Conservation (phyloP, 2,797 vertebrate species). For the Danio albolineatus region DNA sequence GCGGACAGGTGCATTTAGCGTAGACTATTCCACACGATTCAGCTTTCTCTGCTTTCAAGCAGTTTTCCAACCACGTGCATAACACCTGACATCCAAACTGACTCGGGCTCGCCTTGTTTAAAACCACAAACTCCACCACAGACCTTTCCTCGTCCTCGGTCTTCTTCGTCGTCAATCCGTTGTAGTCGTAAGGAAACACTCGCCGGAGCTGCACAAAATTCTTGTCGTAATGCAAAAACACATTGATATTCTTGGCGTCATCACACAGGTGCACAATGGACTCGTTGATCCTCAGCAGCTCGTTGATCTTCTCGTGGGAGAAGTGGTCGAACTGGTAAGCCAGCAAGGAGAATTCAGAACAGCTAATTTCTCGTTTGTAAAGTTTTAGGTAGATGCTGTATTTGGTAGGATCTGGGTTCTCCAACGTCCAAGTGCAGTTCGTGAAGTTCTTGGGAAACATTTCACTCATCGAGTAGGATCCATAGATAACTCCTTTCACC, state of each 20-base stretch:
- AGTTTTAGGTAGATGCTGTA: conserved; percentile 99
- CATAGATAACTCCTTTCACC: conserved; percentile 99
- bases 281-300: conserved; percentile 95
- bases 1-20: conserved; percentile 98
- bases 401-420: conserved; percentile 99
- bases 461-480: conserved; percentile 99
- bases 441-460: conserved; percentile 99
- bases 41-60: conserved; percentile 96
- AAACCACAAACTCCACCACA: conserved; percentile 97
- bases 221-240: conserved; percentile 99
- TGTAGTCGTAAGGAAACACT: conserved; percentile 90
- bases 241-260: conserved; percentile 94
- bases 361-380: conserved; percentile 98
- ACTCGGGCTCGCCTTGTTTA: conserved; percentile 99
- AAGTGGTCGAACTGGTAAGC: conserved; percentile 99
- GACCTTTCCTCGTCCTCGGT: conserved; percentile 93
- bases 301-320: conserved; percentile 99
- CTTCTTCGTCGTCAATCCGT: conserved; percentile 91
- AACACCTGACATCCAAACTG: conserved; percentile 98
- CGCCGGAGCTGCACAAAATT: conserved; percentile 98
- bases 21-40: conserved; percentile 98
- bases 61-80: conserved; percentile 98
- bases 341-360: conserved; percentile 96
- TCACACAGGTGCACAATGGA: conserved; percentile 98
- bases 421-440: conserved; percentile 99